phyloP scores from a whole-genome alignment of 2,888 invertebrate genomes.

The Lithophane socia region DNA sequence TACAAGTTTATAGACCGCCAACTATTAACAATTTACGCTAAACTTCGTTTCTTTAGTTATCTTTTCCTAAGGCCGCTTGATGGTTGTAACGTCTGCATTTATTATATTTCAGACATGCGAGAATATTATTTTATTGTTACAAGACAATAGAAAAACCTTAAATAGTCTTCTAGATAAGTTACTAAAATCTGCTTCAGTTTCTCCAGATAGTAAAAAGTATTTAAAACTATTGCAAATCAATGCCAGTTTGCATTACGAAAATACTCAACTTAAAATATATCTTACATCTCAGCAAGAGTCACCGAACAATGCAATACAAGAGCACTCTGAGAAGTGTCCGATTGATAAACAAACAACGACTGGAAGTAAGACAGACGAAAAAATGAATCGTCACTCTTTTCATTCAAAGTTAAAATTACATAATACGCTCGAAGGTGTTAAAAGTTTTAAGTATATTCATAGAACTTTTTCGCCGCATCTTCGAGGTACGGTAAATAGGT shows the following conservation, averaged over 20 bases:
- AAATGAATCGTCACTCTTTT: constrained; percentile 23
- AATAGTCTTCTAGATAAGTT: constrained; percentile 68
- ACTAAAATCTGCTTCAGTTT: constrained; percentile 64
- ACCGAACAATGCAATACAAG: constrained; percentile 12
- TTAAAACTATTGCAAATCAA: constrained; percentile 72
- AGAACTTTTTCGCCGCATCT: constrained; percentile 49
- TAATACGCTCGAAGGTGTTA: constrained; percentile 26
- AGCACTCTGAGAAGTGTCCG: constrained; percentile 27
- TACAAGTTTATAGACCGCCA: too few species aligned
- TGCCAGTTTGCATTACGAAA: constrained; percentile 73
- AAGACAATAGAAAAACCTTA: constrained; percentile 70
- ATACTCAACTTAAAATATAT: constrained; percentile 72
- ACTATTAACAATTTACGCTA: not conserved
- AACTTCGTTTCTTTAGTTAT: not conserved
- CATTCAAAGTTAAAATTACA: constrained; percentile 53
- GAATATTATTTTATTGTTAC: constrained; percentile 67
- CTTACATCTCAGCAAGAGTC: constrained; percentile 54
- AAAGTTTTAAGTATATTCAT: constrained; percentile 54
- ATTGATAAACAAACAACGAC: constrained; percentile 21
- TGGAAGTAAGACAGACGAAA: constrained; percentile 43
- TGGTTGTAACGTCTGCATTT: too few species aligned
- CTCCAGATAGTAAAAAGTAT: constrained; percentile 69
- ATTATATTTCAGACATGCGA: constrained; percentile 69
- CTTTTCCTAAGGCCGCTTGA: not conserved
- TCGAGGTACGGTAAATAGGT: constrained; percentile 54